phyloP scores from a whole-genome alignment of 2,888 invertebrate species.

The Drosophila antonietae region DNA sequence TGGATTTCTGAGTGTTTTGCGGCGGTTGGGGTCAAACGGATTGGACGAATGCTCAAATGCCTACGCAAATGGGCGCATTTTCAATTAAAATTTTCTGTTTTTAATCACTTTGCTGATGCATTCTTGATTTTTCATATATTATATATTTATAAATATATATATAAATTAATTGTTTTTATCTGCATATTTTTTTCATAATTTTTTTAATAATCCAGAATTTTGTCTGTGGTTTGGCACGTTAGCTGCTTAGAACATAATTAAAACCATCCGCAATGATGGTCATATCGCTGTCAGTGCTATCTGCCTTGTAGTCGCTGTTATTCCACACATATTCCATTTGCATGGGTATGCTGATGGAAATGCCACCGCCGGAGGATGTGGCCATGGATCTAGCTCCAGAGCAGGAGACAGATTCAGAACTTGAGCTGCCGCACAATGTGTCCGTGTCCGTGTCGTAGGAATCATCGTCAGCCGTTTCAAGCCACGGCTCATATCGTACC shows the following conservation, averaged over 20 bases:
- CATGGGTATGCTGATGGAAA: conserved; percentile 57
- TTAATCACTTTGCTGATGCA: conserved; percentile 70
- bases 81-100: conserved; percentile 81
- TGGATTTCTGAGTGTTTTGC: conserved; percentile 12
- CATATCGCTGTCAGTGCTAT: conserved; percentile 61
- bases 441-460: conserved; percentile 23
- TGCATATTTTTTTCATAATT: conserved; percentile 6
- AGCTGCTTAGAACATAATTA: conserved; percentile 31
- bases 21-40: background rate
- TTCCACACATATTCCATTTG: conserved; percentile 53
- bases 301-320: conserved; percentile 36
- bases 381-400: conserved; percentile 14
- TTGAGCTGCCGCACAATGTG: conserved; percentile 17
- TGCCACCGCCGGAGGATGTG: conserved; percentile 7
- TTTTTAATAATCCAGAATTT: conserved; percentile 35
- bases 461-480: background rate
- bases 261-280: conserved; percentile 63
- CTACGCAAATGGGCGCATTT: conserved; percentile 78
- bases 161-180: background rate
- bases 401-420: background rate
- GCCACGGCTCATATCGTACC: conserved; percentile 12
- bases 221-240: background rate
- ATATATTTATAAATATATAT: background rate
- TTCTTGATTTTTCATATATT: background rate
- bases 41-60: conserved; percentile 65